A percentile compares a stretch with the other conserved stretches of the same genome.
Conservation (phyloP, 2,113 vertebrate genomes). For the Synodontis membranacea region DNA sequence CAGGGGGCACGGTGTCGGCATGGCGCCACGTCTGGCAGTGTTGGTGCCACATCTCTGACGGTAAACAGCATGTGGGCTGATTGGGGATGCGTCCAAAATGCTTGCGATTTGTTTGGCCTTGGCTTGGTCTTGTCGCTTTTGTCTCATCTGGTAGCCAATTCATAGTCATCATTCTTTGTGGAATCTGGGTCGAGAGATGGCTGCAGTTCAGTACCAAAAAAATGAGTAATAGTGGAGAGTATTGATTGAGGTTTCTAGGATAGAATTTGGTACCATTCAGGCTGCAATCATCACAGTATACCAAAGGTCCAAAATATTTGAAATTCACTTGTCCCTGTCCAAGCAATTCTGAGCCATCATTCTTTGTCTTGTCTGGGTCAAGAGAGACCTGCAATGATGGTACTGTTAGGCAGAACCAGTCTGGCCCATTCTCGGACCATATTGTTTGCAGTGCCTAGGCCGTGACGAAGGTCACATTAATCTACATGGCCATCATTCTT, state of each 20-base stretch:
- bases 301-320: background rate
- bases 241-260: background rate
- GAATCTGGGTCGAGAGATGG: background rate
- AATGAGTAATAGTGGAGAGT: background rate
- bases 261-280: background rate
- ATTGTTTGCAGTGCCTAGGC: background rate
- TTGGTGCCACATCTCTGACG: background rate
- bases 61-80: conserved; percentile 3
- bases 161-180: background rate
- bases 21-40: background rate
- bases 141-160: background rate
- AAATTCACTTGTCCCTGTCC: background rate
- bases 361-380: background rate
- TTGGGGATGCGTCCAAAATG: background rate
- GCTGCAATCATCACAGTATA: background rate
- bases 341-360: background rate
- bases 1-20: background rate
- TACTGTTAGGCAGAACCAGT: background rate
- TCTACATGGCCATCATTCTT: background rate
- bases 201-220: background rate
- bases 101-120: background rate
- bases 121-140: background rate
- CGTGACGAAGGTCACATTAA: background rate
- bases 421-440: background rate
- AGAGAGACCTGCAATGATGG: background rate